Base-by-base conservation (phyloP, 2,113 vertebrate species). In the Lanius collurio region DNA sequence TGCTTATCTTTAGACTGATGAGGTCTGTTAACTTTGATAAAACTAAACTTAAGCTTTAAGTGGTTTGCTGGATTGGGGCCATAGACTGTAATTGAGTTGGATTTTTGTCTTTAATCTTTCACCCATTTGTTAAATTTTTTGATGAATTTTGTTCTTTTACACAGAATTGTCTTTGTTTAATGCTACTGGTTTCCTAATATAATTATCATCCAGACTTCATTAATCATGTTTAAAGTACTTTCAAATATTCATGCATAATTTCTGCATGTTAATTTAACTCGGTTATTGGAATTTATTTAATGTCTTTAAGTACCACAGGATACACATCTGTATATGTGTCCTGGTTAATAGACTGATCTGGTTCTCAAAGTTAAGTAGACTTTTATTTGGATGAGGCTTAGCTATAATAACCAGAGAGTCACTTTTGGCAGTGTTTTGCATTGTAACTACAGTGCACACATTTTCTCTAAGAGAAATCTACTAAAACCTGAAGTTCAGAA, bases 141-240 rank as follows among this genome's bases (percentile, higher is more conserved):
- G 63, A 96, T 92, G n/a, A 93, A 89, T 95, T 94, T 89, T 96
- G 16, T 78, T 87, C 90, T 89, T 88, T 92, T 85, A 39, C 41
- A 21, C 24, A 59, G 42, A 93, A 94, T 92, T 84, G 92, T 95
- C 77, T 92, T 83, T 88, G 57, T 82, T 95, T 92, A 94, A 92
- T 89, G 89, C 92, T 95, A 94, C 86, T 94, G 84, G 62, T 90
- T 93, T 94, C 92, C 77, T 89, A 75, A 92, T 41, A 64, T 90
- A 93, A 95, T 97, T 96, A 95, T 94, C 78, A 87, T 88, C 68
- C 27, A 88, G 87, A 47, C 59, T 91, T 87, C 87, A 95, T 96
- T 96, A 96, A 93, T 96, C 76, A 94, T 19, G n/a, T 86, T 94
- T 93, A 80, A 94, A 94, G 68, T 81, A 85, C 50, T 94, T 95